Evolutionary conservation across 2,888 invertebrate species (phyloP).

Genomic region (Dendrolimus pini): DNA sequence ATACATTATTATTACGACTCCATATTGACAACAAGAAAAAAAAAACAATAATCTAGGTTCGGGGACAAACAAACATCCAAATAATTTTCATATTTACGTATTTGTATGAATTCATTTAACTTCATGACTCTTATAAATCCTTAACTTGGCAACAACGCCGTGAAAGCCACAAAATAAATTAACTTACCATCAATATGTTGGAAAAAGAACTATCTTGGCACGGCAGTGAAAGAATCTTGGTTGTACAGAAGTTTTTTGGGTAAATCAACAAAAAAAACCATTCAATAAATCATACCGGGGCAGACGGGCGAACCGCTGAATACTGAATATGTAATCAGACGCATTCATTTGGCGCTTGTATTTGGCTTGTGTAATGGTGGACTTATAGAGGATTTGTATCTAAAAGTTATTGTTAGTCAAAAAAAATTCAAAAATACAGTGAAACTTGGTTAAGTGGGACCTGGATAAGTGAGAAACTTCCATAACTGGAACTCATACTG

Average conservation of each 20-base stretch:
- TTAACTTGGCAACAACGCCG: neutral
- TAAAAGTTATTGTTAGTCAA: no score
- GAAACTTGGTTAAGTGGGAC: no score
- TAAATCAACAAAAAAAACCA: slow-evolving; percentile 59
- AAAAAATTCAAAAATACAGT: no score
- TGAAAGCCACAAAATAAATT: slow-evolving; percentile 36
- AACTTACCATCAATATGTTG: slow-evolving; percentile 63
- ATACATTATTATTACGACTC: no score
- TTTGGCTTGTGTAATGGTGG: neutral
- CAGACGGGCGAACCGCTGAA: slow-evolving; percentile 54
- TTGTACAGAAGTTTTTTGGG: slow-evolving; percentile 23
- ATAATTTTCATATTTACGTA: no score
- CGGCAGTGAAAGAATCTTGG: slow-evolving; percentile 40
- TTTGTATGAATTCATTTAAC: no score
- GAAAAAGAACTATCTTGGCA: slow-evolving; percentile 51
- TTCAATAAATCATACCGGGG: slow-evolving; percentile 56
- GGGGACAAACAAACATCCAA: no score
- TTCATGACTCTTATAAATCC: neutral
- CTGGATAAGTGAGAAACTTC: no score
- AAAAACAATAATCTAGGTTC: no score
- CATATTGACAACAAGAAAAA: no score
- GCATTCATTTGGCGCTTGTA: slow-evolving; percentile 1
- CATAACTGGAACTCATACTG: no score
- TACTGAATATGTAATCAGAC: slow-evolving; percentile 58
- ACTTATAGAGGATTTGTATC: neutral